Evolutionary conservation across 2,888 invertebrate genomes (phyloP), one percentile per base, ranked within the genome.

Genomic region (Marronus borbonicus): DNA sequence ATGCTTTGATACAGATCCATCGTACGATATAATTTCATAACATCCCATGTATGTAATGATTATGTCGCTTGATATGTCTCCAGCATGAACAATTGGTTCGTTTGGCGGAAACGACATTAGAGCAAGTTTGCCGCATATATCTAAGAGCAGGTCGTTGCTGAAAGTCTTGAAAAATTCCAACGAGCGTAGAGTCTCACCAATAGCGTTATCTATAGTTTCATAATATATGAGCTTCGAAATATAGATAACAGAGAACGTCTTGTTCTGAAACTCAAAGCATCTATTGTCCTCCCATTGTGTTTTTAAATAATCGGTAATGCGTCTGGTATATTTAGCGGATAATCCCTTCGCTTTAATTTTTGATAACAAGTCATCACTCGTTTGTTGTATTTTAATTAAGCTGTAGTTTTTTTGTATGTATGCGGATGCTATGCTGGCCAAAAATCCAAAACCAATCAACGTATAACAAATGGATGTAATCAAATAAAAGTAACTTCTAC

Each of bases 271-370:
- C n/a, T 74, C 44, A 3, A 36, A 66, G 10, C 78, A 80, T 10
- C 69, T 44, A 39, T 81, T 81, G 20, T 70, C 74, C 2, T 44
- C 28, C 82, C 81, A 81, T 65, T 82, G 81, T 2, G 78, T 76
- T 12, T 49, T 50, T 3, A 81, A 24, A n/a, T 77, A 80, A n/a
- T 70, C 75, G 10, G 66, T 52, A 52, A 81, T 70, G 52, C 80
- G 62, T 8, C 14, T 10, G 20, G 64, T 70, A 20, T 74, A 78
- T 10, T 68, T 49, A 5, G 14, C 20, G 14, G 60, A 75, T 10
- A 75, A 49, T 49, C 76, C 66, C 10, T 55, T 68, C 17, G 55
- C 50, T 14, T 66, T 75, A 36, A 76, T 58, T 44, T 68, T 65
- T n/a, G 17, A 36, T n/a, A 76, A 20, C 10, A 78, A 44, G 50